Conservation (phyloP, 2,113 vertebrate species). For the Crocuta crocuta region DNA sequence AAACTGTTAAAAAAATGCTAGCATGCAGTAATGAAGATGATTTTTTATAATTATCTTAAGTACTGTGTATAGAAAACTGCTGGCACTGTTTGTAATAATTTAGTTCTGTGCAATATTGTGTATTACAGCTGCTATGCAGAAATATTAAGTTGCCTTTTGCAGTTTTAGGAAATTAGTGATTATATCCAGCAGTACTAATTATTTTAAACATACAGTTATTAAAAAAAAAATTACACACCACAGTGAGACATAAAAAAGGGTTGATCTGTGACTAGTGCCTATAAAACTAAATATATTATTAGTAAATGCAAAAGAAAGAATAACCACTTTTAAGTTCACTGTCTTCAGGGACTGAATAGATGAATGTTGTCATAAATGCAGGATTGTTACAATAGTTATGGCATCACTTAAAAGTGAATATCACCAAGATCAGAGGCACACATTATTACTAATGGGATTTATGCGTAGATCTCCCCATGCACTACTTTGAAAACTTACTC, state of each 20-base stretch:
- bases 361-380: constrained; percentile 77
- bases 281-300: constrained; percentile 80
- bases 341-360: constrained; percentile 66
- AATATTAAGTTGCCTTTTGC: constrained; percentile 86
- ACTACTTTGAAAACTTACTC: constrained; percentile 78
- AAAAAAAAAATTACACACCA: constrained; percentile 79
- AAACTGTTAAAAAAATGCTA: constrained; percentile 88
- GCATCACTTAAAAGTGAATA: constrained; percentile 82
- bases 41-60: constrained; percentile 90
- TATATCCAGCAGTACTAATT: constrained; percentile 83
- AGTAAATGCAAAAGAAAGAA: constrained; percentile 75
- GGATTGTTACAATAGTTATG: constrained; percentile 79
- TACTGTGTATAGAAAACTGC: constrained; percentile 87
- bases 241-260: constrained; percentile 70
- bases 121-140: constrained; percentile 86
- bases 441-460: constrained; percentile 83
- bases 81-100: constrained; percentile 88
- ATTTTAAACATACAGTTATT: constrained; percentile 84
- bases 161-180: constrained; percentile 84
- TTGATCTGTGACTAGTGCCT: constrained; percentile 76
- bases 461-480: constrained; percentile 70
- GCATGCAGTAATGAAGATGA: constrained; percentile 87
- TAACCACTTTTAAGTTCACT: constrained; percentile 67
- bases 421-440: constrained; percentile 75
- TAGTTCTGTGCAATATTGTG: constrained; percentile 84